These are phyloP conservation scores for Entomobrya multifasciata DNA, from an alignment of 2,888 invertebrate genomes.

Conservation along the genomic window DNA sequence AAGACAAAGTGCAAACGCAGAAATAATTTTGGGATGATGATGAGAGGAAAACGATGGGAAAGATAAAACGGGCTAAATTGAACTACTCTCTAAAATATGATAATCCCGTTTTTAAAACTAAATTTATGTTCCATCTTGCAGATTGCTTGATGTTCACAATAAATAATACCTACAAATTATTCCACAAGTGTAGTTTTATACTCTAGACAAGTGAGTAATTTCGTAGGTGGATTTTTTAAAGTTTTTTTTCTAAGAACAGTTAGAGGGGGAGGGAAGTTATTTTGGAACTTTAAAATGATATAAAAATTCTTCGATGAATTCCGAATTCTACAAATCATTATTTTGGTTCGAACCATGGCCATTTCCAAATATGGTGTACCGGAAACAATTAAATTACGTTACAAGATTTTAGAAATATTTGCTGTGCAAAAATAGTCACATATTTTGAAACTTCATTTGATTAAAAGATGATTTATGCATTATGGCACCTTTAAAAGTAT, in stretches of 20 bases:
- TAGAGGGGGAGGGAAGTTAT: too few relatives aligned
- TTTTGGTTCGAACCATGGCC: neutral
- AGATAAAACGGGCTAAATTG: neutral
- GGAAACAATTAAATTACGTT: conserved; percentile 14
- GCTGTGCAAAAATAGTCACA: too few relatives aligned
- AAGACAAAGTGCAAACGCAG: neutral
- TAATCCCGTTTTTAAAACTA: too few relatives aligned
- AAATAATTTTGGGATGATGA: neutral
- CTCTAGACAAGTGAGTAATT: neutral
- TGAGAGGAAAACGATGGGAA: conserved; percentile 10
- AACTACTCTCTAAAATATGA: neutral
- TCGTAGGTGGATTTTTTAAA: conserved; percentile 6
- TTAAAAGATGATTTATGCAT: too few relatives aligned
- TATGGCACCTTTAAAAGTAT: too few relatives aligned
- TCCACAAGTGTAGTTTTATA: too few relatives aligned
- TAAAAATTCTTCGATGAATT: neutral
- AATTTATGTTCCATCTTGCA: too few relatives aligned
- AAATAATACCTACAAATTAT: too few relatives aligned
- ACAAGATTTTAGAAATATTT: too few relatives aligned
- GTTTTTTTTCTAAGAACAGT: too few relatives aligned
- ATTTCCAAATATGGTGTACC: conserved; percentile 1
- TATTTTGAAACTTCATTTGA: too few relatives aligned
- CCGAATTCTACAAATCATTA: neutral
- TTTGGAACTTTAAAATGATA: neutral
- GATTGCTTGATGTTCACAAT: too few relatives aligned